Conservation (phyloP, 30 jellyfish, hydroid and myxozoan genomes). For the Sanderia malayensis region DNA sequence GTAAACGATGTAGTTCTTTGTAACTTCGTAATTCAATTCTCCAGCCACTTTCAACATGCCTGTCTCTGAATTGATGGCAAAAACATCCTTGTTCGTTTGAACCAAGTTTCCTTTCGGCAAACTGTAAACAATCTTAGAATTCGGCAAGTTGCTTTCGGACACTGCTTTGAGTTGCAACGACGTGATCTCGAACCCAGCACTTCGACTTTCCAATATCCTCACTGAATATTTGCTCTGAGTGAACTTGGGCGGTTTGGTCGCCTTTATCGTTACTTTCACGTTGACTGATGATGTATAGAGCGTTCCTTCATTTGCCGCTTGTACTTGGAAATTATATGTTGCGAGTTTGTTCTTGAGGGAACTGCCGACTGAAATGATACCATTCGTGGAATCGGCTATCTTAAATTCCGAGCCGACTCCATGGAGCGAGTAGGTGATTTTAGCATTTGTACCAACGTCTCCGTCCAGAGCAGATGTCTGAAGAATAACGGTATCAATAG, state of each 20-base stretch:
- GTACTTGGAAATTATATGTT: conserved; percentile 65
- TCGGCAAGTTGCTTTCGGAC: conserved; percentile 33
- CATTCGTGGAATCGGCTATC: conserved; percentile 66
- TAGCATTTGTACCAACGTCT: conserved; percentile 89
- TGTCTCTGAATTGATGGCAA: conserved; percentile 73
- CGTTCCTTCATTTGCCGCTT: conserved; percentile 75
- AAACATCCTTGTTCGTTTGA: conserved; percentile 71
- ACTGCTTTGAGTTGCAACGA: conserved; percentile 59
- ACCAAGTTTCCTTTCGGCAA: conserved; percentile 82
- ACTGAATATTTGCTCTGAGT: conserved; percentile 39
- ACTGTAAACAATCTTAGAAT: conserved; percentile 61
- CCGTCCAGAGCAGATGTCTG: conserved; percentile 86
- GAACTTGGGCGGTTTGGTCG: conserved; percentile 82
- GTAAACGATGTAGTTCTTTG: conserved; percentile 70
- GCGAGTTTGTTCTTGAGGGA: conserved; percentile 38
- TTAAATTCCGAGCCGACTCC: conserved; percentile 40
- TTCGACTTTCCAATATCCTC: conserved; percentile 40
- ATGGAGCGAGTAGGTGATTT: conserved; percentile 58
- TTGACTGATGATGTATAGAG: conserved; percentile 47
- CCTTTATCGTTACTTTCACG: conserved; percentile 62
- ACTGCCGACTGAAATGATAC: conserved; percentile 63
- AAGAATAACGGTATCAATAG: conserved; percentile 68
- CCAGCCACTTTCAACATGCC: conserved; percentile 82
- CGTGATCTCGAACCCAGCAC: conserved; percentile 70
- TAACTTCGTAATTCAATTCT: conserved; percentile 73